Percentiles rank a stretch among this genome's conserved stretches.
These are phyloP conservation scores for Blastomussa wellsi DNA, from an alignment of 92 coral and sea anemone species.

Conservation along the genomic window DNA sequence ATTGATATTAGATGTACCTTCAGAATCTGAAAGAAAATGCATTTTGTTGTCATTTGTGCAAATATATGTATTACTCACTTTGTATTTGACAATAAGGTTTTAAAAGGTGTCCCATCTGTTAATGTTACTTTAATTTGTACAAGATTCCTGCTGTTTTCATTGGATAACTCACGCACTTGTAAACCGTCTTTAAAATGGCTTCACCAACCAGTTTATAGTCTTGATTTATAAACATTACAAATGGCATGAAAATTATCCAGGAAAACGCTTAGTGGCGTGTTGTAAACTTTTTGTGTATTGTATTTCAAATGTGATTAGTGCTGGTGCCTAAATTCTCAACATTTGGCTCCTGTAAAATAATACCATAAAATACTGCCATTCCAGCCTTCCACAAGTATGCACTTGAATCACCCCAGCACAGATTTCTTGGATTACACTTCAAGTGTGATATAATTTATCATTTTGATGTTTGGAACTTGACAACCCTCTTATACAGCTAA, in stretches of 20 bases:
- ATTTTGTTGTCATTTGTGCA: constrained; percentile 17
- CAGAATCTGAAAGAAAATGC: not conserved
- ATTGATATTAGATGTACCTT: not conserved
- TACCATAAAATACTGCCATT: not conserved
- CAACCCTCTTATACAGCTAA: not conserved
- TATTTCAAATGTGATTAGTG: too few species aligned
- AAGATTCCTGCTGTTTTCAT: not conserved
- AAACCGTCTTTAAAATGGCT: not conserved
- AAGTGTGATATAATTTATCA: not conserved
- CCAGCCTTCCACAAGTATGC: not conserved
- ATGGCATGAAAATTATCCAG: not conserved
- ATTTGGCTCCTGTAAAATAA: too few species aligned
- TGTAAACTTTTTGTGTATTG: not conserved
- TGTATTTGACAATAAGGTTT: constrained; percentile 33
- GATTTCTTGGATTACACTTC: not conserved
- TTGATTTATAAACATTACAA: not conserved
- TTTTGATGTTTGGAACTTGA: not conserved
- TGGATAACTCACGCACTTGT: not conserved
- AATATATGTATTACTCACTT: constrained; percentile 12
- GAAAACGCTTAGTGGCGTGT: not conserved
- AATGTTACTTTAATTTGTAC: constrained; percentile 9
- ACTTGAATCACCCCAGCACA: not conserved
- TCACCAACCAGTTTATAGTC: not conserved
- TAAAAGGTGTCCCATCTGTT: constrained; percentile 29
- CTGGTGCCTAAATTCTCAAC: not conserved